Evolutionary conservation across 2,888 invertebrate species (phyloP), one percentile per base, ranked within the genome.

Genomic region (Chalcosyrphus nemorum): DNA sequence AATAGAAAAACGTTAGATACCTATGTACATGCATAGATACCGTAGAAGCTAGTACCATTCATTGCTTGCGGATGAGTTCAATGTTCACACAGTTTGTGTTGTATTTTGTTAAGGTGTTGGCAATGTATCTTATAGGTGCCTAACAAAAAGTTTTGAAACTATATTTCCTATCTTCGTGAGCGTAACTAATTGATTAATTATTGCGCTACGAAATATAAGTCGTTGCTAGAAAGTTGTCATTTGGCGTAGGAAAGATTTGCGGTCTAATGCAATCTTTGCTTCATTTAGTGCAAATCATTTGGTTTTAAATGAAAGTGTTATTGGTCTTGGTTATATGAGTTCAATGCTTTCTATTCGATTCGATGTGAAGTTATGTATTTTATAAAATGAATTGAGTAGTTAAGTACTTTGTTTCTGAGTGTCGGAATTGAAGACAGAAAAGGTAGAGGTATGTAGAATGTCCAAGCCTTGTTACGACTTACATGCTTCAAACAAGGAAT

Each of bases 141-240:
- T n/a, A 54, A 43, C 68, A 68, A 41, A 35, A 32, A 47, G 17
- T 74, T 74, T 74, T 65, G 63, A 54, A 74, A 65, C 54, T 32
- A 63, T 61, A 32, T 52, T 63, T 72, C 72, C 52, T 72, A 54
- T 54, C 63, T 13, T 54, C 35, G 24, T 45, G 21, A 54, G 74
- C 54, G 74, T 65, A 35, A 27, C 74, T 63, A 74, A 74, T 74
- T 54, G 63, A 35, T 45, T 56, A 56, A 74, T 56, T 63, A 74
- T 74, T 45, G 15, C 21, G 43, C 27, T 52, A 56, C 19, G 38
- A 38, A 27, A 50, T 27, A 50, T 19, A 29, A 15, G 2, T 17
- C 9, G 13, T 21, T 65, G 11, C 6, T 45, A 32, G 47, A 50
- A 21, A 47, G 21, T n/a, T 43, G 54, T 29, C 27, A 54, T 41